Percentiles rank a stretch among this genome's conserved stretches.
These are phyloP conservation scores for Pachycephala philippinensis DNA, from an alignment of 2,113 vertebrate genomes.

Conservation along the genomic window DNA sequence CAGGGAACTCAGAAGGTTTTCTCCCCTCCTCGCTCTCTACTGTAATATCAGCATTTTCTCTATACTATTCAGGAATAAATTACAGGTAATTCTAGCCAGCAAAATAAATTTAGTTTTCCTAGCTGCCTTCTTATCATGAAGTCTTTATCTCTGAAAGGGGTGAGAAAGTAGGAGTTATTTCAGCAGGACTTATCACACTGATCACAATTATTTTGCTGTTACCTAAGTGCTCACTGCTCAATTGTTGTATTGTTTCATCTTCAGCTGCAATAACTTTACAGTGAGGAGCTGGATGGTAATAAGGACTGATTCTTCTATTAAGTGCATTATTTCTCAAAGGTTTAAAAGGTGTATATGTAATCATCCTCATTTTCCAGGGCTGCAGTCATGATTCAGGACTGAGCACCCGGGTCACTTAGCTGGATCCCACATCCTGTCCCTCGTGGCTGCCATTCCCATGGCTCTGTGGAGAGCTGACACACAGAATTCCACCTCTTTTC, in stretches of 20 bases:
- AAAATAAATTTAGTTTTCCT: neutral
- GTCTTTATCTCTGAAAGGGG: neutral
- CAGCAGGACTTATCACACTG: neutral
- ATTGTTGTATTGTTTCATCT: neutral
- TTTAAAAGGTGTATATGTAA: neutral
- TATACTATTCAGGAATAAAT: neutral
- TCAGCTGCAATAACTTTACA: neutral
- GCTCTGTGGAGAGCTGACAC: neutral
- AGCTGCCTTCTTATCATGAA: neutral
- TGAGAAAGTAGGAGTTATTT: constrained; percentile 10
- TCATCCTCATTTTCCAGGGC: neutral
- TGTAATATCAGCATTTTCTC: neutral
- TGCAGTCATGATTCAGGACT: neutral
- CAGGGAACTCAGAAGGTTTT: neutral
- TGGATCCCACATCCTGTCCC: neutral
- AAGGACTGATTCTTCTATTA: neutral
- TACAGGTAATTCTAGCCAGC: neutral
- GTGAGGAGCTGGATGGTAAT: neutral
- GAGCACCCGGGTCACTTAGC: neutral
- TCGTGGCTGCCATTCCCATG: neutral
- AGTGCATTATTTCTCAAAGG: neutral
- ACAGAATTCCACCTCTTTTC: neutral
- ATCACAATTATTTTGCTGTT: constrained; percentile 1
- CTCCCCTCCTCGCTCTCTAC: neutral
- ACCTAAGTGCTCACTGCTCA: neutral